These are phyloP conservation scores for Brachionus angularis DNA, from an alignment of 1,140 invertebrate genomes.

Conservation along the genomic window DNA sequence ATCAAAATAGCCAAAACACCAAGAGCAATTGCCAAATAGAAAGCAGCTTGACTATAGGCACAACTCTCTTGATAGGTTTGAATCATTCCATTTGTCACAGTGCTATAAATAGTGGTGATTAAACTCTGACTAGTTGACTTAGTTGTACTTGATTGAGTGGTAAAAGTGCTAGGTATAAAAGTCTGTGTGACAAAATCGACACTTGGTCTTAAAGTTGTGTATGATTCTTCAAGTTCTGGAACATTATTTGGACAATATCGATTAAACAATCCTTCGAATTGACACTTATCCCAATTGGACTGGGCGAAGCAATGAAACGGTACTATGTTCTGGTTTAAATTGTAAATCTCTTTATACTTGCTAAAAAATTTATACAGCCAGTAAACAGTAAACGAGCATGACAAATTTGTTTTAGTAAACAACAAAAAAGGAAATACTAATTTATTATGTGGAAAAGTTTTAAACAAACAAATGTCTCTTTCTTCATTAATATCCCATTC, in stretches of 20 bases:
- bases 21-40: conserved; percentile 2
- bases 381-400: conserved; percentile 9
- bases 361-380: conserved; percentile 31
- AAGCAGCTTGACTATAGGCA: conserved; percentile 11
- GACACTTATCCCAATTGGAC: conserved; percentile 19
- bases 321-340: conserved; percentile 28
- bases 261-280: conserved; percentile 8
- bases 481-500: conserved; percentile 2
- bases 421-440: conserved; percentile 29
- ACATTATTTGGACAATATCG: conserved; percentile 8
- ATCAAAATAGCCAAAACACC: not conserved
- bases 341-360: conserved; percentile 28
- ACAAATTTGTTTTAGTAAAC: not conserved
- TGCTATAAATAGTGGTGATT: not conserved
- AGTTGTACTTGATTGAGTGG: not conserved
- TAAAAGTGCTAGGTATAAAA: not conserved
- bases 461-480: conserved; percentile 27
- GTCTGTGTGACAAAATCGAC: not conserved
- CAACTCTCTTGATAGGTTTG: too few species aligned
- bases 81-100: too few species aligned
- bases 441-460: conserved; percentile 23
- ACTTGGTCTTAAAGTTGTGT: conserved; percentile 7
- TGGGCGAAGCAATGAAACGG: conserved; percentile 15
- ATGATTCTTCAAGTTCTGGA: conserved; percentile 1
- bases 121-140: not conserved